Evolutionary conservation across 2,797 vertebrate species (phyloP).

Genomic region (Pitangus sulphuratus): DNA sequence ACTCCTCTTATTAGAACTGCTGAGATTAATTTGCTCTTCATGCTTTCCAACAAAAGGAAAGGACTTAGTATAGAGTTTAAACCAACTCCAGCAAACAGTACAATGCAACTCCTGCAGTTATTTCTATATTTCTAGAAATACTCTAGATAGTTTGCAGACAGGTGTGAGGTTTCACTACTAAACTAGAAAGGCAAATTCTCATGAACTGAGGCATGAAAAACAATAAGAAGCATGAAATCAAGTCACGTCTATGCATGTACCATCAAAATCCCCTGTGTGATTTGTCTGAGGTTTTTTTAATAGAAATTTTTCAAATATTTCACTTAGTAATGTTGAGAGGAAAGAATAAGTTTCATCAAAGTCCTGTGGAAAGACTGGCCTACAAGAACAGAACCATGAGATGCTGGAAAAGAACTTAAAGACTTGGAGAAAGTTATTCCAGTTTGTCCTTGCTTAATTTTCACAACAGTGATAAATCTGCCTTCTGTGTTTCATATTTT

Average conservation of each 20-base stretch:
- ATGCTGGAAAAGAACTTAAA: neutral
- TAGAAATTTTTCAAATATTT: neutral
- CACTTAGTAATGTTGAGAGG: neutral
- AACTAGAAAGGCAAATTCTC: neutral
- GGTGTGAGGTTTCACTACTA: neutral
- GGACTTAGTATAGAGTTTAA: neutral
- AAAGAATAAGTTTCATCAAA: conserved; percentile 4
- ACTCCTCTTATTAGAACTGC: neutral
- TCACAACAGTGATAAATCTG: neutral
- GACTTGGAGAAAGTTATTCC: neutral
- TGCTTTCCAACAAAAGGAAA: neutral
- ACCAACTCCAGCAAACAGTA: neutral
- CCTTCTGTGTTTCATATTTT: neutral
- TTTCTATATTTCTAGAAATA: neutral
- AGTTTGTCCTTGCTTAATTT: neutral
- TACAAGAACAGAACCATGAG: neutral
- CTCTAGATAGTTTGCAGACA: neutral
- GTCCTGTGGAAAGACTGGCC: neutral
- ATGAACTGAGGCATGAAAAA: neutral
- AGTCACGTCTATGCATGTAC: neutral
- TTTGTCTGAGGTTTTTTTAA: neutral
- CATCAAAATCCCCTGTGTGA: neutral
- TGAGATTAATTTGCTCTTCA: neutral
- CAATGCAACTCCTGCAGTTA: neutral
- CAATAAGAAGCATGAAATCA: neutral